These are phyloP conservation scores for Maniola hyperantus DNA, from an alignment of 2,888 invertebrate genomes.

Conservation along the genomic window DNA sequence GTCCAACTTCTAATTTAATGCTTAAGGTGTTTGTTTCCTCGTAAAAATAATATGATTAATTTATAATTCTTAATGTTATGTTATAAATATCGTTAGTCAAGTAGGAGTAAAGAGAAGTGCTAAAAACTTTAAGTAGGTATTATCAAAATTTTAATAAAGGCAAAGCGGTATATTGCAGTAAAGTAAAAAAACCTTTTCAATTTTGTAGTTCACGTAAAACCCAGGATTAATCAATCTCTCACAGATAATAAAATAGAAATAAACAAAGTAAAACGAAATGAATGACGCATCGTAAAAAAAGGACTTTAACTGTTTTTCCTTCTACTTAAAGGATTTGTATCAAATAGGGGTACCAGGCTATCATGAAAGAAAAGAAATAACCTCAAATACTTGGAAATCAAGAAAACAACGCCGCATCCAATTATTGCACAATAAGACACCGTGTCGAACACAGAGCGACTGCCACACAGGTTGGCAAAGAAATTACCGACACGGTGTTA, in stretches of 20 bases:
- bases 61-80: too few relatives aligned
- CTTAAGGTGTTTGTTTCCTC: too few relatives aligned
- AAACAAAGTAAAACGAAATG: not conserved
- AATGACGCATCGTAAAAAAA: slow-evolving; percentile 28
- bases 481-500: slow-evolving; percentile 48
- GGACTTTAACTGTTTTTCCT: slow-evolving; percentile 37
- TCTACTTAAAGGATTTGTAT: slow-evolving; percentile 50
- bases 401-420: slow-evolving; percentile 57
- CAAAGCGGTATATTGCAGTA: too few relatives aligned
- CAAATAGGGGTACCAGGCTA: slow-evolving; percentile 59
- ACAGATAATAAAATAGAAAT: slow-evolving; percentile 2
- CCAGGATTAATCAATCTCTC: slow-evolving; percentile 5
- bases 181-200: not conserved
- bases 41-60: too few relatives aligned
- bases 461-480: slow-evolving; percentile 34
- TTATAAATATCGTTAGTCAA: too few relatives aligned
- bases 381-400: slow-evolving; percentile 64
- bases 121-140: too few relatives aligned
- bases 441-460: slow-evolving; percentile 46
- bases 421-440: slow-evolving; percentile 37
- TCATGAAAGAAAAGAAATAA: slow-evolving; percentile 63
- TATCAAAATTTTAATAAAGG: too few relatives aligned
- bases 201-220: not conserved
- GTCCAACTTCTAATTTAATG: too few relatives aligned
- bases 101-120: too few relatives aligned